Evolutionary conservation across 2,888 invertebrate species (phyloP), one percentile per base, ranked within the genome.

Genomic region (Thereva unica): DNA sequence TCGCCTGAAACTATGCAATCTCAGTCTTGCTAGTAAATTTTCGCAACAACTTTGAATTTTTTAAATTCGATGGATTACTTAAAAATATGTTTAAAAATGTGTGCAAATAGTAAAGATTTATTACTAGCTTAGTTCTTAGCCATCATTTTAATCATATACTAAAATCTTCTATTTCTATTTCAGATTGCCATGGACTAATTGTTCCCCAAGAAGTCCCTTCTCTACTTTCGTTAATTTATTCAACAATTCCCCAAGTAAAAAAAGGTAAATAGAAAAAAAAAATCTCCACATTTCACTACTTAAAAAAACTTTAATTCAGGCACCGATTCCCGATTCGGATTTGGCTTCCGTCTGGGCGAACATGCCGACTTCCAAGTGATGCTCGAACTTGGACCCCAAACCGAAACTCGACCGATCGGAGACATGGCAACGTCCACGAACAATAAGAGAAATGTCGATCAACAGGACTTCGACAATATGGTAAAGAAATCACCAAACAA

Each of bases 191-290:
- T 57, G 82, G 86, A 1, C 80, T 92, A 23, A 88, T 93, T 72
- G 85, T 93, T 40, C 92, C 93, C 0, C 90, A 92, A 75, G 92
- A 93, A 78, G 73, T 93, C 57, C 91, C 92, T 0, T 90, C 92
- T 0, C 76, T 92, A 40, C 81, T 93, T 5, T 92, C 92, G 0
- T 83, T 93, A 4, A 86, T 92, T 0, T 93, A 92, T 78, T 91
- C 92, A 6, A 92, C 92, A 74, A 91, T 93, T 69, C 92, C 93
- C 4, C 91, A 91, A 0, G 86, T 93, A 7, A 90, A 90, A 75
- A 93, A 92, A 87, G 93, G 92, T 90, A 56, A 64, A 34, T 12
- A n/a, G 23, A 10, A 0, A 42, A 45, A n/a, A 37, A 38, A 8
- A 34, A 55, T 56, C 8, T n/a, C 44, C 3, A 9, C n/a, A 44